Evolutionary conservation across 1,140 invertebrate species (phyloP).

Genomic region (Cotesia chilonis): DNA sequence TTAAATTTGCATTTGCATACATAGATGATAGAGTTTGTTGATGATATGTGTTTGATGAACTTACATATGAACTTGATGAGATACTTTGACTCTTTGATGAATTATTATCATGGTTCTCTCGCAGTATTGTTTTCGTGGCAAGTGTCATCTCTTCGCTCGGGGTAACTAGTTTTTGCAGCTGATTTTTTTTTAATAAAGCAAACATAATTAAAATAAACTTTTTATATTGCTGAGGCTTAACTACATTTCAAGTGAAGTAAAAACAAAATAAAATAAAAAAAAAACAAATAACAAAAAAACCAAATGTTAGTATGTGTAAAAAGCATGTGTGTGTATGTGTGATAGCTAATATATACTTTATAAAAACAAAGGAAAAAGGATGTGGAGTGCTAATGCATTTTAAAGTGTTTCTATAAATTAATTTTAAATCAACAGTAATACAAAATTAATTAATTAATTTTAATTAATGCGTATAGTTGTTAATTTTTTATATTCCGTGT

Average conservation of each 20-base stretch:
- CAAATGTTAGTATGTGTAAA: background rate
- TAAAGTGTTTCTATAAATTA: no score
- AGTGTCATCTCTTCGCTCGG: constrained; percentile 40
- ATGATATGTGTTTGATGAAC: constrained; percentile 35
- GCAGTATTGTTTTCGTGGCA: constrained; percentile 46
- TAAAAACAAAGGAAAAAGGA: constrained; percentile 1
- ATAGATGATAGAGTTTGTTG: constrained; percentile 4
- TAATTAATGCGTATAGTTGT: no score
- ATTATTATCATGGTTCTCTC: constrained; percentile 31
- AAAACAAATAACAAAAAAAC: no score
- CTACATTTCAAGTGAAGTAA: background rate
- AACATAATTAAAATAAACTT: constrained; percentile 37
- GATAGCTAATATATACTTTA: no score
- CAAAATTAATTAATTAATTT: no score
- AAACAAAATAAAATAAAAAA: background rate
- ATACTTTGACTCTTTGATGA: constrained; percentile 39
- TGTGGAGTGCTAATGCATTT: background rate
- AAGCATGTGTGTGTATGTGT: no score
- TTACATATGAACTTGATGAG: constrained; percentile 54
- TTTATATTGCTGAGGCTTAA: constrained; percentile 8
- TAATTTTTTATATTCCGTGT: no score
- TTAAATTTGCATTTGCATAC: background rate
- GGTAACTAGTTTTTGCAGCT: constrained; percentile 50
- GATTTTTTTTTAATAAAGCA: constrained; percentile 37
- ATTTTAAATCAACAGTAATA: no score